These are phyloP conservation scores for Plutella xylostella DNA, from an alignment of 2,888 invertebrate genomes.

Conservation along the genomic window DNA sequence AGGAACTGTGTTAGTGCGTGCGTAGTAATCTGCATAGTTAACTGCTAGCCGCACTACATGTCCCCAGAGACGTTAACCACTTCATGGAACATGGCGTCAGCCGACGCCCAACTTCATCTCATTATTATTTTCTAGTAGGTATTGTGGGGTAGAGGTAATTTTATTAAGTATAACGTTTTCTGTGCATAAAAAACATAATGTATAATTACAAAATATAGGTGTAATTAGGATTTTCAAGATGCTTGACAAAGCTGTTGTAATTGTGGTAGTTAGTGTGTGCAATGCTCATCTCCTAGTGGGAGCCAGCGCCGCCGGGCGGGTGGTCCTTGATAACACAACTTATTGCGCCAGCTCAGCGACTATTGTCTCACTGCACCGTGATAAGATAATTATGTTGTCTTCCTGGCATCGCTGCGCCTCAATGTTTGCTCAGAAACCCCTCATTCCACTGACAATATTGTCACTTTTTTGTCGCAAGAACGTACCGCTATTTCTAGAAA, in stretches of 20 bases:
- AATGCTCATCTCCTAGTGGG: background rate
- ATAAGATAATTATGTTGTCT: constrained; percentile 39
- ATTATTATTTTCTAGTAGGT: constrained; percentile 29
- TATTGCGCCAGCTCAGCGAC: constrained; percentile 28
- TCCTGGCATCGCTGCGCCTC: constrained; percentile 11
- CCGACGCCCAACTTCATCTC: constrained; percentile 20
- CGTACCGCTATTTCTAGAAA: too few species aligned
- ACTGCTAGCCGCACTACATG: constrained; percentile 33
- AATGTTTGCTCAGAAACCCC: constrained; percentile 7
- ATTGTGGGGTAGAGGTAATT: constrained; percentile 18
- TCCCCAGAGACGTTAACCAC: constrained; percentile 35
- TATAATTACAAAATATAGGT: too few species aligned
- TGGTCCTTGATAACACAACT: constrained; percentile 34
- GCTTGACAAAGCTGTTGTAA: too few species aligned
- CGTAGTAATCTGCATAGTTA: constrained; percentile 37
- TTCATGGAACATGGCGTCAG: constrained; percentile 31
- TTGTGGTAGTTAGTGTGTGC: too few species aligned
- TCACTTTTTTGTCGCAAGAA: too few species aligned
- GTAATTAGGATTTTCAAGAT: too few species aligned
- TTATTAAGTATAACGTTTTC: constrained; percentile 26
- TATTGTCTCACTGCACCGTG: constrained; percentile 33
- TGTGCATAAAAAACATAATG: too few species aligned
- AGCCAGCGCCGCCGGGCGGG: constrained; percentile 24
- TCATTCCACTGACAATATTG: constrained; percentile 17
- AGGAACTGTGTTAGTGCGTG: constrained; percentile 12